A percentile compares a stretch with the other conserved stretches of the same genome.
These are phyloP conservation scores for Escarpia spicata DNA, from an alignment of 2,888 invertebrate species.

Conservation along the genomic window DNA sequence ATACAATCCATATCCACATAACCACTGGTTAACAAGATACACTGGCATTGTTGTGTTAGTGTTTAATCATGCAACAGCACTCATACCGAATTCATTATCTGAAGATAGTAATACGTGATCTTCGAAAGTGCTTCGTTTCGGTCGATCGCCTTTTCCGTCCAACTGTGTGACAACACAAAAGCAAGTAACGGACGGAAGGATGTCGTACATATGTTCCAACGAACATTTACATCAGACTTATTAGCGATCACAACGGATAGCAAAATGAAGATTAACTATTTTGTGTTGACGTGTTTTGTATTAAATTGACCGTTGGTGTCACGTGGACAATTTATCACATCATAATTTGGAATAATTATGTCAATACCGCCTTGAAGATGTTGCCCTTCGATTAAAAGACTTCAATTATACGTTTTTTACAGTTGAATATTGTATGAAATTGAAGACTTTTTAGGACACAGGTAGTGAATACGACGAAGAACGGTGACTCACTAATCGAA, in stretches of 20 bases:
- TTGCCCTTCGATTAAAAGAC: neutral
- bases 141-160: neutral
- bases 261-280: no score
- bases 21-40: no score
- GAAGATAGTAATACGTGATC: neutral
- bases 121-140: neutral
- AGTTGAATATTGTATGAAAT: neutral
- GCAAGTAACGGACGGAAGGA: neutral
- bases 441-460: neutral
- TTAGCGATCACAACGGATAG: no score
- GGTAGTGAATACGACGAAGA: neutral
- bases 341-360: neutral
- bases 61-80: neutral
- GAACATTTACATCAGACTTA: no score
- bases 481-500: neutral
- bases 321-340: neutral
- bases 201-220: no score
- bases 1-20: no score
- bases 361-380: neutral
- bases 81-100: neutral
- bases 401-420: neutral
- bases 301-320: neutral
- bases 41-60: neutral
- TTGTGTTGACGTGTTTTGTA: neutral
- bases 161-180: neutral